Conservation (phyloP, 2,113 vertebrate genomes). For the Stigmatopora nigra region DNA sequence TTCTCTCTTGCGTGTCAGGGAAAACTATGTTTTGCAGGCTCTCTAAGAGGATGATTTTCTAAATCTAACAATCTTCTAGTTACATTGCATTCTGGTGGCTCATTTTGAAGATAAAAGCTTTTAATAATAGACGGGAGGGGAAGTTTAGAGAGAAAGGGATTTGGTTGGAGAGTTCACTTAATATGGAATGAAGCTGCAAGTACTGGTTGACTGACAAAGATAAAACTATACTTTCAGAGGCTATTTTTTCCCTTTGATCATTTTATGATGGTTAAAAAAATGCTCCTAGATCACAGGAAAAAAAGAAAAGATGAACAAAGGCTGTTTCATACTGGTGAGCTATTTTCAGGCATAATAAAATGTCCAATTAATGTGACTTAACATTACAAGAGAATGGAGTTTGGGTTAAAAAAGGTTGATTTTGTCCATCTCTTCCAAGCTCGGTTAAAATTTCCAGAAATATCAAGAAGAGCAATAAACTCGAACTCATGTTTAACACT, state of each 20-base stretch:
- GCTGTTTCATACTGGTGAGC: neutral
- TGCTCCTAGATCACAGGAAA: slow-evolving; percentile 1
- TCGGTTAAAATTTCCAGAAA: too few relatives aligned
- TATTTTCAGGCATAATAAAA: slow-evolving; percentile 36
- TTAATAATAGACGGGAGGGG: neutral
- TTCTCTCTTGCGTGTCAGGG: slow-evolving; percentile 4
- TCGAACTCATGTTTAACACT: neutral
- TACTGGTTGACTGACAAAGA: neutral
- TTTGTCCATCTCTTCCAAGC: neutral
- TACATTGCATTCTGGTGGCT: slow-evolving; percentile 9
- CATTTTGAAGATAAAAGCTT: neutral
- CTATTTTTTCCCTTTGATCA: neutral
- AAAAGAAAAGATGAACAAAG: slow-evolving; percentile 25
- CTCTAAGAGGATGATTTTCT: slow-evolving; percentile 44
- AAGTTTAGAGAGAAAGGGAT: neutral
- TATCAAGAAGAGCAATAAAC: neutral
- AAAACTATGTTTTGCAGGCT: slow-evolving; percentile 27
- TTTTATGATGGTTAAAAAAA: neutral
- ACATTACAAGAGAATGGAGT: neutral
- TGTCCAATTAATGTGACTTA: slow-evolving; percentile 7
- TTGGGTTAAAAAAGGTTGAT: neutral
- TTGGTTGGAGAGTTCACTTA: neutral
- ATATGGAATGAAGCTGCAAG: slow-evolving; percentile 6
- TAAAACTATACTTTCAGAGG: too few relatives aligned
- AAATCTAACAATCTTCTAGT: slow-evolving; percentile 41